Evolutionary conservation across 1,140 invertebrate genomes (phyloP).

Genomic region (Drosophila athabasca): DNA sequence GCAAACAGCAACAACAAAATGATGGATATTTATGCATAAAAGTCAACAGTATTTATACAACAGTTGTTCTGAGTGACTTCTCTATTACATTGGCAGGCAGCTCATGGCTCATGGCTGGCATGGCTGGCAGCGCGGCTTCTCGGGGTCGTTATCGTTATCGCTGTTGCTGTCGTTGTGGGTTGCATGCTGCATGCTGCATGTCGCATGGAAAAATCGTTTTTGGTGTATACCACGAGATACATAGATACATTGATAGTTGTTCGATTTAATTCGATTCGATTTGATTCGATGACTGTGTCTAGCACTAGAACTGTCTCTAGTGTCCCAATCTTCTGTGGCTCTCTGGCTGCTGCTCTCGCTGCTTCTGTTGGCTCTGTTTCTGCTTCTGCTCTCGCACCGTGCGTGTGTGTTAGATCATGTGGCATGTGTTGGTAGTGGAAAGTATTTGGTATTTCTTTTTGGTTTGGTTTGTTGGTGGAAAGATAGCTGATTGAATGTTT

Average conservation of each 20-base stretch:
- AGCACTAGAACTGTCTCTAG: conserved; percentile 35
- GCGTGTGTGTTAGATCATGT: conserved; percentile 27
- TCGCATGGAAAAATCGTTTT: conserved; percentile 33
- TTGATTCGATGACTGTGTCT: conserved; percentile 17
- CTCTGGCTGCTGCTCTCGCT: conserved; percentile 8
- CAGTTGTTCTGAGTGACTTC: conserved; percentile 13
- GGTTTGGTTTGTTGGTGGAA: conserved; percentile 42
- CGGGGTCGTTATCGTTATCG: conserved; percentile 16
- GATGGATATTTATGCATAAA: conserved; percentile 44
- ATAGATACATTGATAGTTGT: conserved; percentile 29
- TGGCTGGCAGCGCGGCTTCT: conserved; percentile 16
- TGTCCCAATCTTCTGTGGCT: conserved; percentile 33
- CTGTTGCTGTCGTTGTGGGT: conserved; percentile 14
- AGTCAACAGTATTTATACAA: conserved; percentile 38
- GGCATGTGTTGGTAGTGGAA: conserved; percentile 47
- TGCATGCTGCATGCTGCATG: background rate
- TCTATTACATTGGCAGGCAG: conserved; percentile 39
- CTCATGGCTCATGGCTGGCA: background rate
- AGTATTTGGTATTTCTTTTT: conserved; percentile 38
- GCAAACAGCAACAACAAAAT: conserved; percentile 59
- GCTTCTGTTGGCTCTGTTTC: conserved; percentile 17
- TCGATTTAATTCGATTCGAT: conserved; percentile 26
- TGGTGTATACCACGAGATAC: conserved; percentile 18
- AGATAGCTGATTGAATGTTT: conserved; percentile 64
- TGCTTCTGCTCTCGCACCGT: conserved; percentile 30